These are phyloP conservation scores for Xestia sexstrigata DNA, from an alignment of 2,888 invertebrate genomes.

Conservation along the genomic window DNA sequence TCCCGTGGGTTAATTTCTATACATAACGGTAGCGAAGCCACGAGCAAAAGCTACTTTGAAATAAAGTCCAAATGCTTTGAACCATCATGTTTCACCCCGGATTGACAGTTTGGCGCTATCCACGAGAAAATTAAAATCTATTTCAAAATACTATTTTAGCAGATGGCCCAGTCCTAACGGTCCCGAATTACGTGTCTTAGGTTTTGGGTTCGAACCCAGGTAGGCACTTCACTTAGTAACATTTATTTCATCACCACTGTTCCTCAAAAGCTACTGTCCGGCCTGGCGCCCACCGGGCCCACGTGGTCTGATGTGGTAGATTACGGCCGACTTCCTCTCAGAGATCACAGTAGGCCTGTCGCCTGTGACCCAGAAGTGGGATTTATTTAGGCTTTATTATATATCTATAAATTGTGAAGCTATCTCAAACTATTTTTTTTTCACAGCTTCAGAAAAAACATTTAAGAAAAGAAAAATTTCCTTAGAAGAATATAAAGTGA, in stretches of 20 bases:
- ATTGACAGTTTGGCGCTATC: neutral
- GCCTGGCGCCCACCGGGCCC: neutral
- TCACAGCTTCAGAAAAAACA: constrained; percentile 49
- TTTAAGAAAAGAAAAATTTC: constrained; percentile 63
- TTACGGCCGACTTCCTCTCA: neutral
- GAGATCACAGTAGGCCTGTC: neutral
- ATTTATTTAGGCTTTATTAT: neutral
- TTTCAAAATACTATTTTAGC: neutral
- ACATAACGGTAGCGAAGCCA: too few species aligned
- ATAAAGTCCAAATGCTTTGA: neutral
- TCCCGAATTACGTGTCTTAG: neutral
- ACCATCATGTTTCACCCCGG: neutral
- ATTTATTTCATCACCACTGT: neutral
- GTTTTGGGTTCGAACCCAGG: neutral
- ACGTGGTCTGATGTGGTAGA: neutral
- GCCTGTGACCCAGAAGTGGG: neutral
- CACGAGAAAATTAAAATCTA: neutral
- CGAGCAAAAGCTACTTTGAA: neutral
- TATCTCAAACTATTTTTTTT: neutral
- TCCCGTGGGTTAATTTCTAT: too few species aligned
- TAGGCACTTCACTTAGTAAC: neutral
- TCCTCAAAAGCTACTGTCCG: neutral
- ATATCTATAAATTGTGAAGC: neutral
- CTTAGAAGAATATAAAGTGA: constrained; percentile 71
- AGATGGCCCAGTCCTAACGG: neutral